A percentile compares a stretch with the other conserved stretches of the same genome.
Evolutionary conservation across 2,113 vertebrate genomes (phyloP).

Genomic region (Aleadryas rufinucha): DNA sequence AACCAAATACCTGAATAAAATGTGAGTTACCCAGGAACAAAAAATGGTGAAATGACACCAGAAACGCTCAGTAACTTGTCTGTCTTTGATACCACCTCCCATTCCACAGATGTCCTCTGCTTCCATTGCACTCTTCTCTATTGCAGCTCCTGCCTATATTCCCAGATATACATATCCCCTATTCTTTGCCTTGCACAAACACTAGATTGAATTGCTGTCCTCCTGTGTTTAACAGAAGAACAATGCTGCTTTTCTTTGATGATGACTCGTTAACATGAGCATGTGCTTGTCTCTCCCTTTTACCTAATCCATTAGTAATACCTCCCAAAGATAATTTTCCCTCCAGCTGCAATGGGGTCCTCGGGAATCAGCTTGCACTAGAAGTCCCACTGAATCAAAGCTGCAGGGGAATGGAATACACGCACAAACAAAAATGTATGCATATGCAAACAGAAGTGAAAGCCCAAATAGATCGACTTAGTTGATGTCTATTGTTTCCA

Average conservation of each 20-base stretch:
- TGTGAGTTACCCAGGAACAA: constrained; percentile 16
- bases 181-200: background rate
- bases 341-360: background rate
- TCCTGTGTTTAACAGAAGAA: background rate
- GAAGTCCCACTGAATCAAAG: background rate
- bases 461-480: background rate
- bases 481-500: background rate
- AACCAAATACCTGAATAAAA: constrained; percentile 1
- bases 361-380: background rate
- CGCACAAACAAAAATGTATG: background rate
- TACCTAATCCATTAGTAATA: background rate
- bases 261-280: background rate
- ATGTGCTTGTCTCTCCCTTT: background rate
- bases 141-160: constrained; percentile 1
- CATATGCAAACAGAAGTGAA: background rate
- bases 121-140: constrained; percentile 15
- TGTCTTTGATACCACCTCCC: background rate
- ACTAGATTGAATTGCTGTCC: background rate
- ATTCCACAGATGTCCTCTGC: constrained; percentile 29
- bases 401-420: background rate
- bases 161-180: background rate
- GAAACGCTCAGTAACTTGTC: background rate
- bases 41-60: constrained; percentile 44
- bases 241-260: constrained; percentile 30
- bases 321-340: background rate